Evolutionary conservation across 2,113 vertebrate genomes (phyloP).

Genomic region (Colaptes auratus): DNA sequence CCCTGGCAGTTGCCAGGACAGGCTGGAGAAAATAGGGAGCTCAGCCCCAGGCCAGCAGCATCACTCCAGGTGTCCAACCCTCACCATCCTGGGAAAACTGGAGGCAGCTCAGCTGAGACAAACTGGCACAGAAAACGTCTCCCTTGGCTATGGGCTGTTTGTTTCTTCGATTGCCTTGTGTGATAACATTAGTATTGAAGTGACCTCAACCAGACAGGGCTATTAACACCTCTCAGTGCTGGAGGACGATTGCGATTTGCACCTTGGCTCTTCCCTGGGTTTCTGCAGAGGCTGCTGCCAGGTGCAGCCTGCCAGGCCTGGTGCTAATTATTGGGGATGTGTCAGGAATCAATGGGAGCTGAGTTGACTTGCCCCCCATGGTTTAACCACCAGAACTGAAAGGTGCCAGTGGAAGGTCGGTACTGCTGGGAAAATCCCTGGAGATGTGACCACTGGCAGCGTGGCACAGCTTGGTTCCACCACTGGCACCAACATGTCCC

Average conservation of each 20-base stretch:
- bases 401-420: not conserved
- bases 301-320: not conserved
- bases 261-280: not conserved
- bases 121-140: not conserved
- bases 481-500: accelerated
- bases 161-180: not conserved
- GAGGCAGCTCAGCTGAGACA: not conserved
- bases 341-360: not conserved
- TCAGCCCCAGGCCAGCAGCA: not conserved
- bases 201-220: conserved; percentile 12
- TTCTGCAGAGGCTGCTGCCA: not conserved
- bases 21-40: not conserved
- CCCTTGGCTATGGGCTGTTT: conserved; percentile 3
- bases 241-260: not conserved
- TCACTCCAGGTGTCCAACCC: not conserved
- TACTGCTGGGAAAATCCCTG: not conserved
- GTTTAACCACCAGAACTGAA: not conserved
- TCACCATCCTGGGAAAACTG: not conserved
- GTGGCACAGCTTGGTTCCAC: accelerated
- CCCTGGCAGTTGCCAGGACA: not conserved
- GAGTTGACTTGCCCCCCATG: accelerated
- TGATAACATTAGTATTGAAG: conserved; percentile 44
- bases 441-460: not conserved
- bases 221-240: not conserved
- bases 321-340: not conserved